phyloP scores from a whole-genome alignment of 2,113 vertebrate species.

The Carlito syrichta region DNA sequence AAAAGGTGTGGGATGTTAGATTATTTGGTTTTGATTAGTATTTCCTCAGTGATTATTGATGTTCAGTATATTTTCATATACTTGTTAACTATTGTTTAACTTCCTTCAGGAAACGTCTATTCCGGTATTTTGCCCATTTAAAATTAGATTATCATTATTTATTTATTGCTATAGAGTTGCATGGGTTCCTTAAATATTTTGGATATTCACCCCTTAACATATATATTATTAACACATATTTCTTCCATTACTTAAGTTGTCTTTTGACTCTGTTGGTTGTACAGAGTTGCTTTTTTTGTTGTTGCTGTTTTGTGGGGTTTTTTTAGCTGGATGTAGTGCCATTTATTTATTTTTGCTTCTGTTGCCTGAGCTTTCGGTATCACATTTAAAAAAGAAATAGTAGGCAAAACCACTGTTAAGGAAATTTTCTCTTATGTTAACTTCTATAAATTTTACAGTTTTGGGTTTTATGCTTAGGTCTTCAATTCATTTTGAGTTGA shows the following conservation, averaged over 20 bases:
- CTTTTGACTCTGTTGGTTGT: neutral
- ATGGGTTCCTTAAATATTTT: neutral
- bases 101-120: neutral
- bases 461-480: neutral
- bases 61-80: neutral
- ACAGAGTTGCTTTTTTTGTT: no score
- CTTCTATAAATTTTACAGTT: neutral
- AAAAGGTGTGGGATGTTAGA: fast-evolving
- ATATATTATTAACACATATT: neutral
- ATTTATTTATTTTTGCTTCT: neutral
- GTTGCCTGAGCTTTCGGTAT: neutral
- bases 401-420: no score
- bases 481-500: neutral
- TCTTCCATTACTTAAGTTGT: neutral
- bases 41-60: neutral
- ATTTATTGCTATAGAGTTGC: neutral
- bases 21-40: neutral
- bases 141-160: no score
- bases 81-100: neutral
- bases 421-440: neutral
- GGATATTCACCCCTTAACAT: no score
- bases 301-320: neutral
- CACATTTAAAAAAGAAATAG: neutral
- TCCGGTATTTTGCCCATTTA: neutral
- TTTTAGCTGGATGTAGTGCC: neutral